Base-by-base conservation (phyloP, 2,113 vertebrate species). In the Eptesicus fuscus region DNA sequence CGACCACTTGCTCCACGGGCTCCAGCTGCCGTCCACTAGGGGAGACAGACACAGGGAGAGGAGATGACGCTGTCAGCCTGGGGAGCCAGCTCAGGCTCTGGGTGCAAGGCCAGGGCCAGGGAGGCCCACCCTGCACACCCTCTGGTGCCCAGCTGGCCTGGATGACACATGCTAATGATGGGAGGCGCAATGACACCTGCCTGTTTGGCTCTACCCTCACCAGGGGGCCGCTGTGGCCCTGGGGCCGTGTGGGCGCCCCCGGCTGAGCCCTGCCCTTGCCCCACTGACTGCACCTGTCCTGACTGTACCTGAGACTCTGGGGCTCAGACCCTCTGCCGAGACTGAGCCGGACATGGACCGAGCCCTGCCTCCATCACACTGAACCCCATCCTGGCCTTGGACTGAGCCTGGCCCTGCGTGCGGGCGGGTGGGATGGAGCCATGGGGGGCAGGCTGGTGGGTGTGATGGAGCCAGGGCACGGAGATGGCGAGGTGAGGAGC, bases 1-100 rank as follows among this genome's bases (percentile, higher is more conserved):
- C 0, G 99, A 99, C 99, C 99, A 99, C 93, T 99, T 99, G 98
- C 99, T 99, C 99, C 99, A 99, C 35, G 99, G 98, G 0, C 99
- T 99, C 99, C 99, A 99, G 96, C 99, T 99, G 9, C 99, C 99
- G 0, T 99, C 99, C 97, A 99, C 99, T 99, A 98, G 77, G 44
- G 35, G 61, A 89, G 85, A 97, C 56, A 96, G 69, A 97, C 47
- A 94, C 0, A 14, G 76, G 74, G 92, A 95, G 88, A 95, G 92
- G 83, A 89, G 74, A 76, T 2, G 10, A 74, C 0, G 0, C 23
- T 1, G 70, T 96, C 85, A 97, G 93, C 74, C 37, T 78, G 28
- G 49, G 0, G 1, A 59, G 63, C 42, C 40, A 28, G 65, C 42
- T 56, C 13, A 11, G 32, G 69, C 7, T 1, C 63, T 30, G 63